phyloP scores from a whole-genome alignment of 2,888 invertebrate species.

The Morinoia aosen region DNA sequence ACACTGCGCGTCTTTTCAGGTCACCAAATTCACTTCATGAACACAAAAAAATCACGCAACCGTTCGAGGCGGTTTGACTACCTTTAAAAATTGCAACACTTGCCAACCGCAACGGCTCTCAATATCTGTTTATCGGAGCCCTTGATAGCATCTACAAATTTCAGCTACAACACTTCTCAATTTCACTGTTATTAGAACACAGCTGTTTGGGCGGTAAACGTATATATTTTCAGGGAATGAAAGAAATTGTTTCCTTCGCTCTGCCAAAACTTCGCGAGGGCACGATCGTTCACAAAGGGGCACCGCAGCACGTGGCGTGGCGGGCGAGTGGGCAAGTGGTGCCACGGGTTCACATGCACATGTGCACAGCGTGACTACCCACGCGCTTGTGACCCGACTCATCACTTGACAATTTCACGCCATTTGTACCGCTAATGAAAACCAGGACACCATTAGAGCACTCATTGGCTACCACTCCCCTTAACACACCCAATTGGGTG shows the following conservation, averaged over 20 bases:
- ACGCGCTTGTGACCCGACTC: constrained; percentile 58
- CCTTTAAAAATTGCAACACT: not conserved
- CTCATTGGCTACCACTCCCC: constrained; percentile 61
- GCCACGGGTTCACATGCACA: constrained; percentile 42
- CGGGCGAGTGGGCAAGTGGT: not conserved
- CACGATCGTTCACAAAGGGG: not conserved
- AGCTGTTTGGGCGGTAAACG: not conserved
- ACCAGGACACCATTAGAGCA: constrained; percentile 65
- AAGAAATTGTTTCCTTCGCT: not conserved
- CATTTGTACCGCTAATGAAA: constrained; percentile 68
- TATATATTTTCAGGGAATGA: not conserved
- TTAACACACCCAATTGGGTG: constrained; percentile 59
- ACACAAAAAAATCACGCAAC: not conserved
- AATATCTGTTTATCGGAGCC: too few species aligned
- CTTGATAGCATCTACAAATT: not conserved
- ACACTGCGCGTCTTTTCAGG: too few species aligned
- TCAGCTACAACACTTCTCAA: not conserved
- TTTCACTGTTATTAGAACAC: not conserved
- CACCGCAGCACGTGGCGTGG: constrained; percentile 20
- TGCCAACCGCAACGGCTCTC: not conserved
- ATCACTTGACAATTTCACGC: constrained; percentile 67
- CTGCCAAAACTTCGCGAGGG: not conserved
- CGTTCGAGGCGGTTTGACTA: not conserved
- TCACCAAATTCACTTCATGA: too few species aligned
- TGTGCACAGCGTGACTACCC: constrained; percentile 49